Base-by-base conservation (phyloP, 2,113 vertebrate species). In the Ailuropoda melanoleuca region DNA sequence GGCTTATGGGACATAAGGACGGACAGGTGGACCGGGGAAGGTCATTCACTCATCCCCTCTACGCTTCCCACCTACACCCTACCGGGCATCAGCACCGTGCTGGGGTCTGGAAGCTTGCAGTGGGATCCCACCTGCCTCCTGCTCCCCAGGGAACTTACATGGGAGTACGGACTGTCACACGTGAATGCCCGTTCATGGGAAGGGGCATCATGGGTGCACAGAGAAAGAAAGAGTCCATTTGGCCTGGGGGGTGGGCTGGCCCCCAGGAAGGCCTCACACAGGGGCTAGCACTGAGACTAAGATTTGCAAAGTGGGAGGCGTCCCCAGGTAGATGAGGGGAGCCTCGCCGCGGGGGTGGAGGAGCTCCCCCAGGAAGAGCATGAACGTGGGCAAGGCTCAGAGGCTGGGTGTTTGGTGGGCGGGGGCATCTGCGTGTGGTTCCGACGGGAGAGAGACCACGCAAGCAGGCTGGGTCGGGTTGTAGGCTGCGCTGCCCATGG, bases 401-500 rank as follows among this genome's bases (percentile, higher is more conserved):
- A 46, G 53, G 29, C n/a, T 48, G 24, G 50, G 24, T 26, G 3
- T 23, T 11, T 11, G 14, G 46, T 29, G 53, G 66, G 58, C 23
- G 29, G 6, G 5, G 9, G 9, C 8, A 48, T 24, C 77, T 62
- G 12, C 37, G 46, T 39, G 34, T 3, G 43, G 26, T 55, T 90
- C 84, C n/a, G 48, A 68, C 48, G 46, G 26, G 37, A 95, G 43
- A 56, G 3, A 50, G n/a, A 60, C 15, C 26, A 23, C 8, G 70
- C 46, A 62, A 43, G 46, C 4, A 4, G 64, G 53, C 10, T 15
- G 43, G 14, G 31, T 24, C 12, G 24, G n/a, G 66, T 64, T 23
- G 46, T 3, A 23, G 0, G 1, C 53, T 24, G 77, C 56, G 34
- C 31, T 46, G 53, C 14, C 15, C 8, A 10, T 6, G 1, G 21